A percentile compares a stretch with the other conserved stretches of the same genome.
phyloP scores from a whole-genome alignment of 1,140 invertebrate genomes.

The Panagrolaimus sp. region DNA sequence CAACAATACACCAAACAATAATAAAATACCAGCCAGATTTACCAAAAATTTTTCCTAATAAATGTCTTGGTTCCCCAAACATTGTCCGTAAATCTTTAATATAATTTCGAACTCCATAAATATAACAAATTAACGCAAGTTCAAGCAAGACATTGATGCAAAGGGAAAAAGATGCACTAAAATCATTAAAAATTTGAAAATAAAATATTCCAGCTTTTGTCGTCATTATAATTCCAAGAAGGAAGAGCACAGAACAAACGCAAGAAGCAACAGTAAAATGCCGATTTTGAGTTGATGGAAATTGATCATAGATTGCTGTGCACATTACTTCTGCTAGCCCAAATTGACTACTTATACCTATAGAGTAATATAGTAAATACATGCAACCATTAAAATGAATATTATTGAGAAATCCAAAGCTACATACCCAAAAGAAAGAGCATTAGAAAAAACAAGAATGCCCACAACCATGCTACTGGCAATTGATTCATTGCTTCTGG shows the following conservation, averaged over 20 bases:
- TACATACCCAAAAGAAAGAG: conserved; percentile 58
- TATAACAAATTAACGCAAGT: conserved; percentile 29
- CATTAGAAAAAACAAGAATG: conserved; percentile 60
- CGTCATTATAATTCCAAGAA: conserved; percentile 37
- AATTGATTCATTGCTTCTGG: conserved; percentile 58
- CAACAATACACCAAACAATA: conserved; percentile 25
- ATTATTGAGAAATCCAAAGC: no score
- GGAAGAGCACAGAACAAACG: conserved; percentile 33
- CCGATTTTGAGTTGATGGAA: conserved; percentile 29
- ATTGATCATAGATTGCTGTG: conserved; percentile 45
- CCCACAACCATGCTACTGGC: conserved; percentile 60
- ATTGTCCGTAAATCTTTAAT: conserved; percentile 19
- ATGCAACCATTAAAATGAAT: no score
- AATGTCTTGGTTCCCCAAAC: conserved; percentile 21
- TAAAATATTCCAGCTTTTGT: conserved; percentile 34
- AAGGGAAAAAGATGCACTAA: conserved; percentile 32
- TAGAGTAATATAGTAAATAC: no score
- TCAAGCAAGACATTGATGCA: conserved; percentile 29
- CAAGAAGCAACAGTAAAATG: conserved; percentile 26
- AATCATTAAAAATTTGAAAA: conserved; percentile 42
- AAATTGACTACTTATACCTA: conserved; percentile 22
- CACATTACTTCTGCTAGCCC: conserved; percentile 45
- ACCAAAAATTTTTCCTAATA: conserved; percentile 22
- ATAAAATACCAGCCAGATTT: conserved; percentile 26
- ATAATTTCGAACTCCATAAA: conserved; percentile 35